Base-by-base conservation (phyloP, 2,888 invertebrate genomes). In the Notocelia uddmanniana region DNA sequence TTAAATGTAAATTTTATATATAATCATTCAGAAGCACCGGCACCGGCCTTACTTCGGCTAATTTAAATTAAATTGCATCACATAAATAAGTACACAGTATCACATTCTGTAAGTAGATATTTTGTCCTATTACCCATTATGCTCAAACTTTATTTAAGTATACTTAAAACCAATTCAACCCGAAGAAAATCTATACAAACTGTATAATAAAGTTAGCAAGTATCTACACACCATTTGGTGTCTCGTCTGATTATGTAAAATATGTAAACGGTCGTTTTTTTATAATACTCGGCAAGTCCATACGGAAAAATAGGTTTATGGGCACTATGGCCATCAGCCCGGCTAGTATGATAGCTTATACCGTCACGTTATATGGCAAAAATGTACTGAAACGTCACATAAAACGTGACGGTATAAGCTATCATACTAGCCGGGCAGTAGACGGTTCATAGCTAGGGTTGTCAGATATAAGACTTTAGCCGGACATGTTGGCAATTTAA, bases 51-150 rank as follows among this genome's bases (percentile, higher is more conserved):
- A 54, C 55, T 31, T 62, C n/a, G 31, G 34, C 34, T 63, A 54
- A 55, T 62, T 55, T 23, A 54, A 55, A 13, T n/a, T 55, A 55
- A 69, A 62, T 63, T 69, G 62, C 69, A 62, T 69, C 69, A 69
- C 23, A 37, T 11, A 11, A 11, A 10, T n/a, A n/a, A n/a, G n/a
- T n/a, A n/a, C n/a, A n/a, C n/a, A n/a, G n/a, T n/a, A n/a, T n/a
- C 23, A 6, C 5, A 34, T 64, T 52, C n/a, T 37, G 10, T 18
- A 21, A 54, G 26, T 26, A 26, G 21, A 11, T 10, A 45, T 45
- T 41, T 21, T 45, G 6, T 8, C n/a, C n/a, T n/a, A n/a, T 45
- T 15, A 15, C 41, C n/a, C n/a, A 8, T 2, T n/a, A 5, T n/a
- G 45, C 8, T 45, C n/a, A 8, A 45, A 3, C 15, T 15, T 41